phyloP scores from a whole-genome alignment of 2,797 vertebrate genomes.

The Geotria australis region DNA sequence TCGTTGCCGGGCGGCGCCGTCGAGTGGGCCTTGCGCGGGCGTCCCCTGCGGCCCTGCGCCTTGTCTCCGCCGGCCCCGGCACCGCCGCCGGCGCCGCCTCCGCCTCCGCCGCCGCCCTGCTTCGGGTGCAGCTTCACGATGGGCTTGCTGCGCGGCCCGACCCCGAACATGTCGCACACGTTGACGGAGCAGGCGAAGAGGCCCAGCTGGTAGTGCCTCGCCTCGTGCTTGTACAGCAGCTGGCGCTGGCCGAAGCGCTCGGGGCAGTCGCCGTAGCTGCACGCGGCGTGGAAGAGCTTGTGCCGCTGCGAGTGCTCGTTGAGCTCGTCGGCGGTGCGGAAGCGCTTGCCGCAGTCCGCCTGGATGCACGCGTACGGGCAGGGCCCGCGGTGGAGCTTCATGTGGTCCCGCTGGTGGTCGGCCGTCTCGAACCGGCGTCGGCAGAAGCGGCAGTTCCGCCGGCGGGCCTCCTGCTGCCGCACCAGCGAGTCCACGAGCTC shows the following conservation, averaged over 20 bases:
- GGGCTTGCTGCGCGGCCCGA: background rate
- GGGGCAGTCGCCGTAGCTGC: slow-evolving; percentile 64
- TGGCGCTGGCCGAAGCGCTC: slow-evolving; percentile 65
- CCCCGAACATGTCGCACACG: background rate
- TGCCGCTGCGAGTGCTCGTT: slow-evolving; percentile 73
- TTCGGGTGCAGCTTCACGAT: background rate
- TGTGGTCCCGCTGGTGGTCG: slow-evolving; percentile 56
- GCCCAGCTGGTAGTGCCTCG: slow-evolving; percentile 81
- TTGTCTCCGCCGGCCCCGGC: no score
- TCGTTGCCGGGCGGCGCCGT: no score
- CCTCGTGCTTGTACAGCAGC: slow-evolving; percentile 85
- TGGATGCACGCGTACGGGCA: slow-evolving; percentile 52
- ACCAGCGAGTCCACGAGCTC: slow-evolving; percentile 81
- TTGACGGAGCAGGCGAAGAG: slow-evolving; percentile 36
- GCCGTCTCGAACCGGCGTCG: slow-evolving; percentile 58
- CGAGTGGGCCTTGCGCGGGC: background rate
- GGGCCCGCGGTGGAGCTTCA: slow-evolving; percentile 40
- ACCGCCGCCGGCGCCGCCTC: no score
- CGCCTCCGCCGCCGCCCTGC: no score
- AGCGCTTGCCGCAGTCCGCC: slow-evolving; percentile 41
- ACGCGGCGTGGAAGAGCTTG: slow-evolving; percentile 50
- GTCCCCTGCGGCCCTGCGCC: background rate
- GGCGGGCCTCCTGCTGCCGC: slow-evolving; percentile 55
- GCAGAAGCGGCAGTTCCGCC: slow-evolving; percentile 73
- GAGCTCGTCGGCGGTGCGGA: slow-evolving; percentile 47